Percentiles rank a stretch among this genome's conserved stretches.
Evolutionary conservation across 2,888 invertebrate genomes (phyloP).

Genomic region (Ptychoptera contaminata): DNA sequence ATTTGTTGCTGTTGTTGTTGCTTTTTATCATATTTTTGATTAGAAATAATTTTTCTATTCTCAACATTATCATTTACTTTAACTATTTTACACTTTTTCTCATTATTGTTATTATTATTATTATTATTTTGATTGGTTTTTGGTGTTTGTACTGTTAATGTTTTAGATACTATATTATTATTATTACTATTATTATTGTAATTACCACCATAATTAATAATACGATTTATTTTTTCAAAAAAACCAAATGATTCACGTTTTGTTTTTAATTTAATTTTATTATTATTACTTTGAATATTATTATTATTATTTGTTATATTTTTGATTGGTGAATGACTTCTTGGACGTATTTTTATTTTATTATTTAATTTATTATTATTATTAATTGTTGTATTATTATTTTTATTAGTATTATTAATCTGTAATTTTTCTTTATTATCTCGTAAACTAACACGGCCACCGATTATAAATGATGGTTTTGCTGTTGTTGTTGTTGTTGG

Average conservation of each 20-base stretch:
- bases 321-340: conserved; percentile 11
- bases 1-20: conserved; percentile 2
- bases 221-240: conserved; percentile 10
- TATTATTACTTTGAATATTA: neutral
- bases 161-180: neutral
- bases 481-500: neutral
- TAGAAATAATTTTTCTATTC: neutral
- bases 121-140: neutral
- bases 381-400: neutral
- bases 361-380: conserved; percentile 1
- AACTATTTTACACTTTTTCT: neutral
- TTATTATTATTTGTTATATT: neutral
- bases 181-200: neutral
- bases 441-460: conserved; percentile 9
- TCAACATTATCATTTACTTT: neutral
- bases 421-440: conserved; percentile 3
- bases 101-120: neutral
- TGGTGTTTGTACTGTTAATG: neutral
- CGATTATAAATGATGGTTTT: neutral
- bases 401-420: neutral
- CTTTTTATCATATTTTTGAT: neutral
- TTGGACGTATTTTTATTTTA: conserved; percentile 6
- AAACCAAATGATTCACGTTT: conserved; percentile 9
- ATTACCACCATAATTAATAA: conserved; percentile 4
- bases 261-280: conserved; percentile 2